These are phyloP conservation scores for Pyrochroa serraticornis DNA, from an alignment of 2,888 invertebrate species.

Conservation along the genomic window DNA sequence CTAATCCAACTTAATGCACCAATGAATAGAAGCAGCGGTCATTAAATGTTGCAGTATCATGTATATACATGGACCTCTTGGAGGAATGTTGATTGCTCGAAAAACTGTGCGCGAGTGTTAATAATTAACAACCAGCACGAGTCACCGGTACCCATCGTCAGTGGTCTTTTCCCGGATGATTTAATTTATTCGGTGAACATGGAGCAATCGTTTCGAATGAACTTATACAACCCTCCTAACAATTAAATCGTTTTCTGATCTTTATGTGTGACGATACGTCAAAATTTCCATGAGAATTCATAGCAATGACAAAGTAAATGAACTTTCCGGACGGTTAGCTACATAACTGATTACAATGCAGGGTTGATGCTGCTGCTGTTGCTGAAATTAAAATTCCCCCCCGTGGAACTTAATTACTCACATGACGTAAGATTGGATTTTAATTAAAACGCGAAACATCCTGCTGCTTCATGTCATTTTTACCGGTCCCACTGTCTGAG, in stretches of 20 bases:
- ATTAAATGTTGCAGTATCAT: conserved; percentile 27
- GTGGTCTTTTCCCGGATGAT: not conserved
- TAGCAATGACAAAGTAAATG: conserved; percentile 35
- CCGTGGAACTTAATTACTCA: conserved; percentile 38
- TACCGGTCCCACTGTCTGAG: not conserved
- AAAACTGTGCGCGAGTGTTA: conserved; percentile 17
- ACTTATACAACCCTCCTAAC: not conserved
- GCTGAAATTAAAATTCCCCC: conserved; percentile 39
- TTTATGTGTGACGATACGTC: conserved; percentile 24
- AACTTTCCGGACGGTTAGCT: conserved; percentile 32
- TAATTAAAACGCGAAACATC: conserved; percentile 42
- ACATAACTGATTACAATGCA: conserved; percentile 2
- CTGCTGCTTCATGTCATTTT: conserved; percentile 27
- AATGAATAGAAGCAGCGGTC: conserved; percentile 18
- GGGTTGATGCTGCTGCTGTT: conserved; percentile 9
- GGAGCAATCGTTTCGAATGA: not conserved
- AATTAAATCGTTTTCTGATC: conserved; percentile 19
- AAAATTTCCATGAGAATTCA: conserved; percentile 26
- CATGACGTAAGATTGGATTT: conserved; percentile 43
- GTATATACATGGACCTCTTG: conserved; percentile 15
- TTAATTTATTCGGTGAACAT: conserved; percentile 9
- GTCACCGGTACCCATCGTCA: conserved; percentile 6
- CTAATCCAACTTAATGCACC: conserved; percentile 15
- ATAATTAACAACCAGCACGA: conserved; percentile 22
- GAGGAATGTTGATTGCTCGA: conserved; percentile 26